Percentiles rank a stretch among this genome's conserved stretches.
phyloP scores from a whole-genome alignment of 2,888 invertebrate genomes.

The Spisula subtruncata region DNA sequence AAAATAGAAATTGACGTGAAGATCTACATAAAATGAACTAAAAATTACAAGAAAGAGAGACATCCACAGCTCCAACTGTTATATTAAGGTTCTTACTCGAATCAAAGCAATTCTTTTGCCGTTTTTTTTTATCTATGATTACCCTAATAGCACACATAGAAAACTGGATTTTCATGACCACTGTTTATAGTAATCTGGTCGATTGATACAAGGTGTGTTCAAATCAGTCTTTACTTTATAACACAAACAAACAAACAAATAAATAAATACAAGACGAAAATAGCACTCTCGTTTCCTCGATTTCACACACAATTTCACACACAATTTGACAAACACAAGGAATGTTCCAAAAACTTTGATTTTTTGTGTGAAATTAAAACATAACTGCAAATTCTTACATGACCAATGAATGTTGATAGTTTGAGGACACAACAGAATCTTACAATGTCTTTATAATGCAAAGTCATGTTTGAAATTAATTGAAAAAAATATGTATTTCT shows the following conservation, averaged over 20 bases:
- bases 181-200: slow-evolving; percentile 16
- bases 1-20: neutral
- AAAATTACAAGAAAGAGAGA: neutral
- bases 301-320: too few relatives aligned
- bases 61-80: neutral
- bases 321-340: too few relatives aligned
- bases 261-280: slow-evolving; percentile 38
- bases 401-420: too few relatives aligned
- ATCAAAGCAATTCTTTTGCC: neutral
- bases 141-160: slow-evolving; percentile 36
- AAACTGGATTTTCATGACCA: slow-evolving; percentile 44
- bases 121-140: neutral
- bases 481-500: too few relatives aligned
- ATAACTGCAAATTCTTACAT: too few relatives aligned
- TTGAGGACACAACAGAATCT: too few relatives aligned
- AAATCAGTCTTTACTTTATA: slow-evolving; percentile 11
- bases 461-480: too few relatives aligned
- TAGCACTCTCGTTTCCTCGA: slow-evolving; percentile 45
- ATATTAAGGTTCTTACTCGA: neutral
- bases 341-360: too few relatives aligned
- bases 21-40: neutral
- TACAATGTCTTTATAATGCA: too few relatives aligned
- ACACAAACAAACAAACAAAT: slow-evolving; percentile 37
- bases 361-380: neutral
- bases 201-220: slow-evolving; percentile 22